Evolutionary conservation across 1,140 invertebrate genomes (phyloP), one percentile per base, ranked within the genome.

Genomic region (Tetragnatha versicolor): DNA sequence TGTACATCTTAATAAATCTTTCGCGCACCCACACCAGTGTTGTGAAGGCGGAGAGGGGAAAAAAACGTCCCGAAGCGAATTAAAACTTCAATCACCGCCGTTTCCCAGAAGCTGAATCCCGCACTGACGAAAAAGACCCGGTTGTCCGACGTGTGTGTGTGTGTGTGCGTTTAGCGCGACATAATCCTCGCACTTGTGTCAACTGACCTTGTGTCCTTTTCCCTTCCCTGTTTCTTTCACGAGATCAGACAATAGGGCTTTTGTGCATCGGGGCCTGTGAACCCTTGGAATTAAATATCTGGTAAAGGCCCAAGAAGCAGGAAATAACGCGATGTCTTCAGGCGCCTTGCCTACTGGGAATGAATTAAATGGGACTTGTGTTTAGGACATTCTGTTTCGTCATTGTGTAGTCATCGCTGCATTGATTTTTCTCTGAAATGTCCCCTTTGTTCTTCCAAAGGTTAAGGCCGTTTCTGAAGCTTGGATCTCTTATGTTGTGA

Each of bases 171-270:
- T 39, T 37, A 25, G 51, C 27, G 51, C 14, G 17, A 37, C 3
- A 31, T 49, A 63, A 61, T 75, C 58, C 33, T 22, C 1, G 9
- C 22, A 37, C 42, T 75, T 75, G 42, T 75, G 72, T 63, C 58
- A 75, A 51, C 39, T 63, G 72, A 60, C 72, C 72, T 75, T 75
- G 72, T 51, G 42, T 20, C 53, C 22, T 47, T 75, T 75, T 63
- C 42, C 51, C 37, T 60, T 51, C 14, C 20, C 25, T 53, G 14
- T 39, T n/a, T 70, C 20, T 68, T 29, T 33, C 27, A 6, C 42
- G 27, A n/a, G 25, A 17, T 35, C 27, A 35, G 25, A 75, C 58
- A 75, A 75, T 75, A 29, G 25, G 25, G 27, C 27, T 58, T 39
- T 75, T 75, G 58, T 75, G 27, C n/a, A 25, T 9, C 10, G 17